Percentiles rank a stretch among this genome's conserved stretches.
Conservation (phyloP, 2,113 vertebrate genomes). For the Pongo pygmaeus region DNA sequence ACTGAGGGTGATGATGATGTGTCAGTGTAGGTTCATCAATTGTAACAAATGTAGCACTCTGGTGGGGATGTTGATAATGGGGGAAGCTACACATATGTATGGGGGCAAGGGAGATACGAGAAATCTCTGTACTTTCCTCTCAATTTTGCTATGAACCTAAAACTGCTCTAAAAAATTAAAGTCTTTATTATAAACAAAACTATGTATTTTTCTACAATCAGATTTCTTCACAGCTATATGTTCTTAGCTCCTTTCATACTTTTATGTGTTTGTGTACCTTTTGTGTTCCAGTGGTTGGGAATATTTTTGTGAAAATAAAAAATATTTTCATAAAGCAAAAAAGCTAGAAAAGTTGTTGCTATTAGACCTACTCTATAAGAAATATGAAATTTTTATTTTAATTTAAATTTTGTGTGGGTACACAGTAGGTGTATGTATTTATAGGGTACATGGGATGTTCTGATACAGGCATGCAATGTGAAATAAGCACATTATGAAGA, state of each 20-base stretch:
- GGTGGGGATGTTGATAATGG: too few species aligned
- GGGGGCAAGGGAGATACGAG: too few species aligned
- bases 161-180: background rate
- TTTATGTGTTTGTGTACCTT: slow-evolving; percentile 39
- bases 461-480: too few species aligned
- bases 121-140: too few species aligned
- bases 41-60: too few species aligned
- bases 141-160: background rate
- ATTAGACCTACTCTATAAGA: background rate
- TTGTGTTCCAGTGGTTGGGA: slow-evolving; percentile 58
- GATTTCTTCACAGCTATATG: background rate
- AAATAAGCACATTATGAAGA: too few species aligned
- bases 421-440: too few species aligned
- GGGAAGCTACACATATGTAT: too few species aligned
- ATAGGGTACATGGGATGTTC: too few species aligned
- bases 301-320: slow-evolving; percentile 31
- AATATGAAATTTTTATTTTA: background rate
- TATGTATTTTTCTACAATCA: background rate
- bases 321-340: slow-evolving; percentile 4
- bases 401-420: too few species aligned
- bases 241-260: background rate
- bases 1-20: too few species aligned
- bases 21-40: too few species aligned
- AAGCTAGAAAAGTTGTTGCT: background rate
- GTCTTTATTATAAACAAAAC: background rate